These are phyloP conservation scores for Parasteatoda lunata DNA, from an alignment of 2,888 invertebrate genomes.

Conservation along the genomic window DNA sequence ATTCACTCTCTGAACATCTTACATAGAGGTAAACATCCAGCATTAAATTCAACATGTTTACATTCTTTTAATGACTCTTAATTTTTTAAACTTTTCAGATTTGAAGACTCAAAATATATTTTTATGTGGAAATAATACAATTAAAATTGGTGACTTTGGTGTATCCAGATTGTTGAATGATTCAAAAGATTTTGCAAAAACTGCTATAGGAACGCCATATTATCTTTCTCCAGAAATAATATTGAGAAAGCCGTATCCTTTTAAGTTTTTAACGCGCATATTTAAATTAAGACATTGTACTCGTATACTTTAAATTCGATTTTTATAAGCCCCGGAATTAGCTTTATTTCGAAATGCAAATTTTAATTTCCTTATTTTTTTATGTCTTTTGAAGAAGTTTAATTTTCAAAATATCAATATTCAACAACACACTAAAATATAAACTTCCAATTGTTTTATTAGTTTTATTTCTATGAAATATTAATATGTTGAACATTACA, in stretches of 20 bases:
- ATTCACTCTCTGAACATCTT: conserved; percentile 77
- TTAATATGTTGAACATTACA: too few relatives aligned
- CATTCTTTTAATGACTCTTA: background rate
- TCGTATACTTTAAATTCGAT: too few relatives aligned
- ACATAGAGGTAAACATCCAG: conserved; percentile 75
- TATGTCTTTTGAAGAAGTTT: too few relatives aligned
- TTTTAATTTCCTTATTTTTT: too few relatives aligned
- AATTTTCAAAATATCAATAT: too few relatives aligned
- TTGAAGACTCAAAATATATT: conserved; percentile 77
- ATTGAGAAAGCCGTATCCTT: conserved; percentile 76
- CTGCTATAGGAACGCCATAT: conserved; percentile 77
- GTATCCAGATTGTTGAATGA: conserved; percentile 76
- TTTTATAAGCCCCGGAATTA: too few relatives aligned
- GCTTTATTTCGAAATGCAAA: too few relatives aligned
- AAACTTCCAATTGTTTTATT: too few relatives aligned
- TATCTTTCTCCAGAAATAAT: conserved; percentile 77
- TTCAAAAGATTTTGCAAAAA: conserved; percentile 76
- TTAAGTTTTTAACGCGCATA: background rate
- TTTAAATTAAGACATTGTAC: too few relatives aligned
- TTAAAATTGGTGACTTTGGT: conserved; percentile 78
- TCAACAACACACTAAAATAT: too few relatives aligned
- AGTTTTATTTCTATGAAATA: too few relatives aligned
- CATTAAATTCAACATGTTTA: background rate
- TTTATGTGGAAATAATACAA: conserved; percentile 74
- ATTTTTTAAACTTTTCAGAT: conserved; percentile 30